Conservation (phyloP, 2,113 vertebrate species). For the Gymnobelideus leadbeateri region DNA sequence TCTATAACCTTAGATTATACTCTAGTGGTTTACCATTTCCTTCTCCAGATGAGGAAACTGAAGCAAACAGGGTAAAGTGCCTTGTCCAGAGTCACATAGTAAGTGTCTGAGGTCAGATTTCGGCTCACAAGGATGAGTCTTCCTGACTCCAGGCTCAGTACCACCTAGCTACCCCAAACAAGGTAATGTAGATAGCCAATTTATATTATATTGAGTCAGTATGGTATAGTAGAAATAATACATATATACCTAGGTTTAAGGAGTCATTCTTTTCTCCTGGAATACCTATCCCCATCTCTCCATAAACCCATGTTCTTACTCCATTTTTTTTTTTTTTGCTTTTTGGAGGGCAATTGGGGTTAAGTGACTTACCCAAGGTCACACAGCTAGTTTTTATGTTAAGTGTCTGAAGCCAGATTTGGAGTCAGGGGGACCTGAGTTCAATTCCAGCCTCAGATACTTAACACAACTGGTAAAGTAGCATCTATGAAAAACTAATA, state of each 20-base stretch:
- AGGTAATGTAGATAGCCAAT: not conserved
- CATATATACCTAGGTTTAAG: not conserved
- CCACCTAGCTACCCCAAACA: not conserved
- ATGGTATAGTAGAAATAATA: not conserved
- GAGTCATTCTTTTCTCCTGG: slow-evolving; percentile 28
- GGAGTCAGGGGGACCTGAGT: no score
- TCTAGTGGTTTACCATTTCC: not conserved
- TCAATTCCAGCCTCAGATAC: no score
- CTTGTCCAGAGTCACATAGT: not conserved
- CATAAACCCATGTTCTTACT: not conserved
- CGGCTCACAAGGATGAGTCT: not conserved
- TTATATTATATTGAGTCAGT: not conserved
- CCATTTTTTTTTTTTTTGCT: no score
- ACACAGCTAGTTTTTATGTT: no score
- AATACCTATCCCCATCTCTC: slow-evolving; percentile 36
- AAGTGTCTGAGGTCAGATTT: not conserved
- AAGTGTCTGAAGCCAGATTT: no score
- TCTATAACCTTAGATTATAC: not conserved
- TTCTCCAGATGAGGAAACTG: not conserved
- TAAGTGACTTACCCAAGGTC: no score
- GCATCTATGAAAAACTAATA: no score
- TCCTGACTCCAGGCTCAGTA: not conserved
- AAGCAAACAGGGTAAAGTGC: not conserved
- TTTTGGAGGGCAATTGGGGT: no score
- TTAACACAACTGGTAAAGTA: no score